Base-by-base conservation (phyloP, 2,797 vertebrate genomes). In the Anguilla obscura region DNA sequence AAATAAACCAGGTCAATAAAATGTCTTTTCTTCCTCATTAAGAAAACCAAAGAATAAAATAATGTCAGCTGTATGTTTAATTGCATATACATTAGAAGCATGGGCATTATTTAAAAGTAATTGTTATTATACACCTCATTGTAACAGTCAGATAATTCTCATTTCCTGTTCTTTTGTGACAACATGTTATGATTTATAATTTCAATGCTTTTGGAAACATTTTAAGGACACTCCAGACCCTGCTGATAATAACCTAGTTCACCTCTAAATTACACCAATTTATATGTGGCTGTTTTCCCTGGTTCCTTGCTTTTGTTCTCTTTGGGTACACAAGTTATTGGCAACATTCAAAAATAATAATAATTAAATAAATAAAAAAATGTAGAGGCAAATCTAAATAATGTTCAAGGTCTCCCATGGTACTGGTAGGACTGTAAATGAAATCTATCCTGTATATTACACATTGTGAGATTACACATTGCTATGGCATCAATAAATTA, bases 171-270 rank as follows among this genome's bases (percentile, higher is more conserved):
- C 16, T 45, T 48, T 45, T 80, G 16, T 80, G 6, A 48, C 16
- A 33, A 76, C 12, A 48, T 48, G 45, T n/a, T 82, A 10, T 82
- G 79, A 50, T 82, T 82, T 50, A 50, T 24, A 82, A 48, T 48
- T 50, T 14, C 6, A 50, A n/a, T 82, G 45, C 79, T 82, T 50
- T 82, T 82, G 79, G 21, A 82, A 82, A 69, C 56, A 58, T 58
- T 27, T 24, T 9, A 69, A 27, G 63, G 63, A 33, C 10, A 16
- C 5, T 76, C 30, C 33, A 76, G 33, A 36, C 27, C 12, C 33
- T 36, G n/a, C 12, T 69, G 30, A 40, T 76, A 36, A 76, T 74
- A 74, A 36, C 12, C 10, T 33, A 79, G 40, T 5, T 45, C 40
- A 74, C 30, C 10, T 14, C 71, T 76, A 36, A 76, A 76, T 16